These are phyloP conservation scores for Tanytarsus gracilentus DNA, from an alignment of 2,888 invertebrate genomes.

Conservation along the genomic window DNA sequence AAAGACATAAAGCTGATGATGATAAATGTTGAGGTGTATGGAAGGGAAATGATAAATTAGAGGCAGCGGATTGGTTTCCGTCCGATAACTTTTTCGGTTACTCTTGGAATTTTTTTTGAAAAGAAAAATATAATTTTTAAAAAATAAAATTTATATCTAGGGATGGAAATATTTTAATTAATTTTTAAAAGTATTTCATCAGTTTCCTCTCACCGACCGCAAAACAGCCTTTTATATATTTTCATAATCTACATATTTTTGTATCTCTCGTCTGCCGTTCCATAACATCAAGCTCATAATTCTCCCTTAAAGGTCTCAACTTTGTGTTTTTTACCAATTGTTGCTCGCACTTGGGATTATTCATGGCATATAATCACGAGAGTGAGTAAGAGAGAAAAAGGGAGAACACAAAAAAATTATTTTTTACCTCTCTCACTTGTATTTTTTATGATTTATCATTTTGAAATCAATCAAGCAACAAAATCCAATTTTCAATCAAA, in stretches of 20 bases:
- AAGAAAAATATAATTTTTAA: too few species aligned
- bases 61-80: constrained; percentile 24
- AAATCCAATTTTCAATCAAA: constrained; percentile 24
- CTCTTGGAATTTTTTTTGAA: background rate
- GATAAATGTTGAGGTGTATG: constrained; percentile 27
- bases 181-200: background rate
- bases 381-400: background rate
- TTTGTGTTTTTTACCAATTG: constrained; percentile 10
- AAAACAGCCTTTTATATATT: too few species aligned
- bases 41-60: constrained; percentile 28
- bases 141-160: too few species aligned
- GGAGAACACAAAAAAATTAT: background rate
- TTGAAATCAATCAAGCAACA: constrained; percentile 29
- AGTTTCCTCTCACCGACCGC: background rate
- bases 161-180: too few species aligned
- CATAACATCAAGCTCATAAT: constrained; percentile 19
- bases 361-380: constrained; percentile 22
- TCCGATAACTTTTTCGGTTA: constrained; percentile 27
- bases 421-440: background rate
- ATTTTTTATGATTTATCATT: constrained; percentile 28
- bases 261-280: background rate
- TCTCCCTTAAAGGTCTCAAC: constrained; percentile 22
- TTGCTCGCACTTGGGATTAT: constrained; percentile 25
- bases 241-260: too few species aligned
- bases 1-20: constrained; percentile 22